Conservation (phyloP, 2,888 invertebrate species). For the Pristionchus maxplancki region DNA sequence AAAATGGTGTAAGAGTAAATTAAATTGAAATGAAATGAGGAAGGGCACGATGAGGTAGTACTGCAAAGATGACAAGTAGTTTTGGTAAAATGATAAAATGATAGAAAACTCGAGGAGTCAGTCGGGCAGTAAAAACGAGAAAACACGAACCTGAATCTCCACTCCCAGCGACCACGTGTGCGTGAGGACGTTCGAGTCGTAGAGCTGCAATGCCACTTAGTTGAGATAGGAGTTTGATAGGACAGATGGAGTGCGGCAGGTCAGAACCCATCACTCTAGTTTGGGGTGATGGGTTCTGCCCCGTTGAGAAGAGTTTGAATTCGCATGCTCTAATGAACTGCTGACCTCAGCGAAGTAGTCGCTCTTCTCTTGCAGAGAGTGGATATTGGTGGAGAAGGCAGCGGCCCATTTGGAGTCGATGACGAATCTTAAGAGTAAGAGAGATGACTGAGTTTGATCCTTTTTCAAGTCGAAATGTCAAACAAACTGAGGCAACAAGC, state of each 20-base stretch:
- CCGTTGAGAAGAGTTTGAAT: too few relatives aligned
- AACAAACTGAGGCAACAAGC: too few relatives aligned
- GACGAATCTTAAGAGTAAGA: neutral
- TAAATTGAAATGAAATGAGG: neutral
- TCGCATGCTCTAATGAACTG: too few relatives aligned
- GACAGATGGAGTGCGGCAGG: too few relatives aligned
- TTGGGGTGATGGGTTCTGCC: too few relatives aligned
- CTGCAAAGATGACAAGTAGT: too few relatives aligned
- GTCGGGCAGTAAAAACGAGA: too few relatives aligned
- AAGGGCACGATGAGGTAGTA: constrained; percentile 42
- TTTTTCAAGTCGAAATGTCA: too few relatives aligned
- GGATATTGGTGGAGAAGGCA: neutral
- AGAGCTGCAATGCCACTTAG: neutral
- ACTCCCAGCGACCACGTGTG: neutral
- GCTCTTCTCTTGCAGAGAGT: neutral
- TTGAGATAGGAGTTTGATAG: too few relatives aligned
- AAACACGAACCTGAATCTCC: neutral
- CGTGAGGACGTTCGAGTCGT: neutral
- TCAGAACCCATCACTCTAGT: too few relatives aligned
- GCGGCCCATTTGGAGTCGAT: neutral
- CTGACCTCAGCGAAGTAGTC: constrained; percentile 18
- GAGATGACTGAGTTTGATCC: neutral
- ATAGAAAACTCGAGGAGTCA: too few relatives aligned
- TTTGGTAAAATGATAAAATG: neutral
- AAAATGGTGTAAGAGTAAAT: too few relatives aligned